phyloP scores from a whole-genome alignment of 2,113 vertebrate genomes.

The Elephantulus edwardii region DNA sequence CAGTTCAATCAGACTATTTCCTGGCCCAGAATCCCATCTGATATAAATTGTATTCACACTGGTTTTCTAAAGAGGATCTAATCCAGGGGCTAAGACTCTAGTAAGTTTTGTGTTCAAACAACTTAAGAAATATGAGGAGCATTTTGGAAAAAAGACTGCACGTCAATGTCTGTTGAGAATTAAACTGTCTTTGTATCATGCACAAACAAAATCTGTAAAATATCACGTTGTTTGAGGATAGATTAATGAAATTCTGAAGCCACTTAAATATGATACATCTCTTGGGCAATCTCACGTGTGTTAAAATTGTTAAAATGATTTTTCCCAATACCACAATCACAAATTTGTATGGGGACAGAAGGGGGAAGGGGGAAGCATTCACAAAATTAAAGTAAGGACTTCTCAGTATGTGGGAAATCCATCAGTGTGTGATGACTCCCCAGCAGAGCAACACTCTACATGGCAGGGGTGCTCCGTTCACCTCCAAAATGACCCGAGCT shows the following conservation, averaged over 20 bases:
- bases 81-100: not conserved
- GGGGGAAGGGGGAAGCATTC: not conserved
- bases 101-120: constrained; percentile 21
- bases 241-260: constrained; percentile 58
- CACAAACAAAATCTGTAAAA: constrained; percentile 32
- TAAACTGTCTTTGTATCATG: constrained; percentile 43
- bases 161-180: constrained; percentile 35
- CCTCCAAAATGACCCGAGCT: not conserved
- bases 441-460: not conserved
- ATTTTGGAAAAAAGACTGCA: not conserved
- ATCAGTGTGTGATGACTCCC: constrained; percentile 21
- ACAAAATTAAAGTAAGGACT: not conserved
- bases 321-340: not conserved
- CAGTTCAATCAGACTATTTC: not conserved
- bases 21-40: not conserved
- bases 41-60: not conserved
- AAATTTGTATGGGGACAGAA: not conserved
- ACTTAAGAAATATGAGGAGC: constrained; percentile 27
- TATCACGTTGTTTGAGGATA: constrained; percentile 45
- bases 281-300: constrained; percentile 11
- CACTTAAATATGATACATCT: constrained; percentile 47
- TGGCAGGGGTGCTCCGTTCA: not conserved
- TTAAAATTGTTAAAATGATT: constrained; percentile 58
- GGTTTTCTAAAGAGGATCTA: constrained; percentile 42
- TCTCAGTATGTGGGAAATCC: constrained; percentile 20